These are phyloP conservation scores for Calcarius lapponicus DNA, from an alignment of 2,797 vertebrate species.

Conservation along the genomic window DNA sequence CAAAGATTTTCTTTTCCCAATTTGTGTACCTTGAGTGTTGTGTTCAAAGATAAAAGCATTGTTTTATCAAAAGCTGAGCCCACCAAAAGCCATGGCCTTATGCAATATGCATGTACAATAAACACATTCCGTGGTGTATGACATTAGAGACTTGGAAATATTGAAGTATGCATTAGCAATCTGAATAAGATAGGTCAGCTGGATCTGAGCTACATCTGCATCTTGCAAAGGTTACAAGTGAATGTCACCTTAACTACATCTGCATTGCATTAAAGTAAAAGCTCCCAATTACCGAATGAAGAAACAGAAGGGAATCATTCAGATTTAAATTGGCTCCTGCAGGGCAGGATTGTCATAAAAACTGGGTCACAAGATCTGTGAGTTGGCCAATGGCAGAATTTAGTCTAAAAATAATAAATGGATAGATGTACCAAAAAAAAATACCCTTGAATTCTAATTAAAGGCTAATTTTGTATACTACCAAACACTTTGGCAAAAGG, in stretches of 20 bases:
- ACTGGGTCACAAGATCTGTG: background rate
- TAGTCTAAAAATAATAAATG: conserved; percentile 5
- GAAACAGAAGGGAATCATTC: background rate
- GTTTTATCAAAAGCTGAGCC: background rate
- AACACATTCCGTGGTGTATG: background rate
- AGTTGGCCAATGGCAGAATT: background rate
- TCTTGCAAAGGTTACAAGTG: background rate
- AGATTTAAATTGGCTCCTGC: background rate
- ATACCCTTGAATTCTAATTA: background rate
- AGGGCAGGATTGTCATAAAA: background rate
- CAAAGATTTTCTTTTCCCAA: background rate
- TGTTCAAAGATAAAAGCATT: background rate
- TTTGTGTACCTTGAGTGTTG: background rate
- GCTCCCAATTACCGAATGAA: background rate
- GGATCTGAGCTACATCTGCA: background rate
- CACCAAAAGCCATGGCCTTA: background rate
- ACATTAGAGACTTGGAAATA: background rate
- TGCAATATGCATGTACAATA: background rate
- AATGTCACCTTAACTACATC: background rate
- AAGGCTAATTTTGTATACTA: background rate
- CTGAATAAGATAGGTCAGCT: background rate
- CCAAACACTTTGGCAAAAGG: background rate
- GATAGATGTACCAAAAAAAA: background rate
- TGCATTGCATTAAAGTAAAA: background rate
- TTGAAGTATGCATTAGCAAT: background rate